Conservation (phyloP, 2,888 invertebrate species). For the Drosophila dives region DNA sequence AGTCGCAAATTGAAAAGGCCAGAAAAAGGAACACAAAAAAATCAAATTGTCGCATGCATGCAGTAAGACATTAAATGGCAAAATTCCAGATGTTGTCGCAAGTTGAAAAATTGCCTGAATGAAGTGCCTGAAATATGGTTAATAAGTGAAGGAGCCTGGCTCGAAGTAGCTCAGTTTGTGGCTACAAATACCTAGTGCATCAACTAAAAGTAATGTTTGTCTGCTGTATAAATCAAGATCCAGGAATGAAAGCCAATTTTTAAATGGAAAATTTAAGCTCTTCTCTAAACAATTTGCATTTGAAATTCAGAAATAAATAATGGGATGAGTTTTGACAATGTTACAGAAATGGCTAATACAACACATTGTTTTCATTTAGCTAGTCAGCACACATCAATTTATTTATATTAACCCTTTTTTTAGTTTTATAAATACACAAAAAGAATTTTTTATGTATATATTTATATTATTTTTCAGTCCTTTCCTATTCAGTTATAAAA, state of each 20-base stretch:
- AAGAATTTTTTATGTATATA: neutral
- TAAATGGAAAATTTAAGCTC: neutral
- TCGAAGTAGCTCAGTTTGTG: neutral
- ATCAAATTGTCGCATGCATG: neutral
- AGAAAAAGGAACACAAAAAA: neutral
- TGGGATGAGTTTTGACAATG: neutral
- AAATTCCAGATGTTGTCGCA: neutral
- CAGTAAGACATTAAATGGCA: neutral
- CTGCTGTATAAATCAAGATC: neutral
- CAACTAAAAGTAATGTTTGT: neutral
- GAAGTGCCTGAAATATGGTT: neutral
- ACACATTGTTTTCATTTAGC: neutral
- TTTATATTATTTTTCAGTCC: neutral
- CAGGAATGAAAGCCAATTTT: neutral
- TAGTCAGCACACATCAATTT: neutral
- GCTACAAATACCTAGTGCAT: neutral
- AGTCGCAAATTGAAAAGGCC: conserved; percentile 25
- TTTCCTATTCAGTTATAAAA: neutral
- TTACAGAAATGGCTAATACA: neutral
- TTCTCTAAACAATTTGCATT: neutral
- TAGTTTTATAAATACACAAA: neutral
- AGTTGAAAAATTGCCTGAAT: neutral
- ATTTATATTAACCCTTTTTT: neutral
- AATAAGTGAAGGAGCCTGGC: too few species aligned
- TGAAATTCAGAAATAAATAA: neutral